Percentiles rank a stretch among this genome's conserved stretches.
Conservation (phyloP, 2,888 invertebrate genomes). For the Troides oblongomaculatus region DNA sequence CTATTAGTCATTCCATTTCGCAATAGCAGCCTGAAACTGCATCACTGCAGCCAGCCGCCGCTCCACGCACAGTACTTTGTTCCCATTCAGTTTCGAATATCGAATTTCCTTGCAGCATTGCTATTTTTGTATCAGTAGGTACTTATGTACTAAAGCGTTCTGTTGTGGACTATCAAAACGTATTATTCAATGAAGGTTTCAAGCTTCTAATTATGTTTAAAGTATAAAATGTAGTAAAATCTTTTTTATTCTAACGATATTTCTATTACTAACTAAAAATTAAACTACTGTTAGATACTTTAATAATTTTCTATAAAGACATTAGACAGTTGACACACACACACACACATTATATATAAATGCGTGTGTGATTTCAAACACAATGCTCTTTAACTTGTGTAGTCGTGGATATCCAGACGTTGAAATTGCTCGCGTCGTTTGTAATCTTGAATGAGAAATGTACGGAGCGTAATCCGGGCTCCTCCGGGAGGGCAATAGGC, state of each 20-base stretch:
- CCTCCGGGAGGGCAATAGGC: conserved; percentile 48
- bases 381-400: neutral
- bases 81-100: conserved; percentile 1
- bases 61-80: neutral
- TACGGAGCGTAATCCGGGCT: conserved; percentile 50
- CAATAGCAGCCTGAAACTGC: conserved; percentile 14
- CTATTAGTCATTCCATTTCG: conserved; percentile 58
- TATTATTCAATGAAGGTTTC: neutral
- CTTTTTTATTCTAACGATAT: too few species aligned
- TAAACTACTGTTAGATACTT: too few species aligned
- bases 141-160: conserved; percentile 2
- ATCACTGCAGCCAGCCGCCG: conserved; percentile 4
- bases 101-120: conserved; percentile 9
- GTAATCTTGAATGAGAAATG: conserved; percentile 57
- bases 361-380: neutral
- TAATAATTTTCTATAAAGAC: too few species aligned
- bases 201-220: too few species aligned
- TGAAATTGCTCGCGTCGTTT: conserved; percentile 43
- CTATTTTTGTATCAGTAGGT: conserved; percentile 6
- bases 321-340: too few species aligned
- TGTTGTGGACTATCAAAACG: neutral
- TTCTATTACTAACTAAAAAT: too few species aligned
- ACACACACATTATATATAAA: neutral
- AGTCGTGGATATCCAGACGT: conserved; percentile 1
- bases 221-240: too few species aligned